These are phyloP conservation scores for Aphelenchoides fujianensis DNA, from an alignment of 1,140 invertebrate genomes.

Conservation along the genomic window DNA sequence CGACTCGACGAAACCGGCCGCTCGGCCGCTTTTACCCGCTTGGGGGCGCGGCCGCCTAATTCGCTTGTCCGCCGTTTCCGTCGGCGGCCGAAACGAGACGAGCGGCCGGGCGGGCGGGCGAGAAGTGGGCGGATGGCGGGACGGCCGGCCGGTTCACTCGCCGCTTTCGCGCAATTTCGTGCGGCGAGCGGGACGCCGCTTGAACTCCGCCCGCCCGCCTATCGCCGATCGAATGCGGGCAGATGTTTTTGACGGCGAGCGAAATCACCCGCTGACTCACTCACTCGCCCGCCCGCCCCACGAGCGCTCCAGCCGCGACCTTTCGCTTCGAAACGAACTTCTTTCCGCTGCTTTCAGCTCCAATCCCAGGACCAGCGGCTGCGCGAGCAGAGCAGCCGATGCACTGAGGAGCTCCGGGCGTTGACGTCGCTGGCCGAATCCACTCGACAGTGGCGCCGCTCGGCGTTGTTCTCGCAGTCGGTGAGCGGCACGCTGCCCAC, in stretches of 20 bases:
- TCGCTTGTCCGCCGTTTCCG: too few species aligned
- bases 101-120: too few species aligned
- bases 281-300: too few species aligned
- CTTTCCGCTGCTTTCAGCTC: conserved; percentile 49
- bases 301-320: too few species aligned
- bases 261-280: too few species aligned
- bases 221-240: neutral
- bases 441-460: conserved; percentile 37
- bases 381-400: conserved; percentile 47
- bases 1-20: too few species aligned
- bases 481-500: conserved; percentile 35
- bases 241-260: conserved; percentile 12
- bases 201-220: neutral
- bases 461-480: conserved; percentile 37
- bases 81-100: too few species aligned
- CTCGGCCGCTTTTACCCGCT: too few species aligned
- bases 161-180: neutral
- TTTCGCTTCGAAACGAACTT: too few species aligned
- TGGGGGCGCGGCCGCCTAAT: too few species aligned
- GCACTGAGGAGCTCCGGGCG: conserved; percentile 47
- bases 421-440: conserved; percentile 51
- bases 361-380: conserved; percentile 55
- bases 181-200: neutral
- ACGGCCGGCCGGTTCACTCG: too few species aligned
- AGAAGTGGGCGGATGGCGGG: too few species aligned